phyloP scores from a whole-genome alignment of 92 coral and sea anemone species.

The Zoanthus solanderi region DNA sequence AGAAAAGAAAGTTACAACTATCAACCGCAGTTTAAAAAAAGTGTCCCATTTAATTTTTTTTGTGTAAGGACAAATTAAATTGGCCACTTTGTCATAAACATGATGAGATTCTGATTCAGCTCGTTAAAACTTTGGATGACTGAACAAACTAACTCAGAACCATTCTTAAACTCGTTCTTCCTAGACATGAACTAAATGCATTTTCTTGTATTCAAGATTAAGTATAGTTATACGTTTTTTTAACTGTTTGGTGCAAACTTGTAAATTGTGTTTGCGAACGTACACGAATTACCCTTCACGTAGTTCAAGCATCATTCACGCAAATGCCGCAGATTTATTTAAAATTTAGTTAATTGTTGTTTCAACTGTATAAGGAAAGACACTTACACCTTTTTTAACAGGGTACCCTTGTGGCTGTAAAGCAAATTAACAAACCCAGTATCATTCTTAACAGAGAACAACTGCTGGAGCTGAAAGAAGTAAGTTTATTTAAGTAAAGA shows the following conservation, averaged over 20 bases:
- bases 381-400: constrained; percentile 5
- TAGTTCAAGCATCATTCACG: neutral
- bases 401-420: constrained; percentile 93
- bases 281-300: neutral
- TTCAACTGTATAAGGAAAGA: neutral
- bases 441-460: constrained; percentile 73
- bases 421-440: constrained; percentile 75
- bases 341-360: neutral
- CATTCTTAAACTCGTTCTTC: too few relatives aligned
- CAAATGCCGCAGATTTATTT: neutral
- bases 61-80: too few relatives aligned
- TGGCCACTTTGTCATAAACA: too few relatives aligned
- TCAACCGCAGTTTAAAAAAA: too few relatives aligned
- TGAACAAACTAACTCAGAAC: too few relatives aligned
- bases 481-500: constrained; percentile 35
- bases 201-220: too few relatives aligned
- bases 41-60: too few relatives aligned
- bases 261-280: neutral
- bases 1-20: too few relatives aligned
- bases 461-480: constrained; percentile 89
- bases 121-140: too few relatives aligned
- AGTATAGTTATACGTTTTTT: too few relatives aligned
- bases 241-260: neutral
- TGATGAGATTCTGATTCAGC: too few relatives aligned
- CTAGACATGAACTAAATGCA: too few relatives aligned